phyloP scores from a whole-genome alignment of 2,797 vertebrate genomes.

The Benthosema pterotum region DNA sequence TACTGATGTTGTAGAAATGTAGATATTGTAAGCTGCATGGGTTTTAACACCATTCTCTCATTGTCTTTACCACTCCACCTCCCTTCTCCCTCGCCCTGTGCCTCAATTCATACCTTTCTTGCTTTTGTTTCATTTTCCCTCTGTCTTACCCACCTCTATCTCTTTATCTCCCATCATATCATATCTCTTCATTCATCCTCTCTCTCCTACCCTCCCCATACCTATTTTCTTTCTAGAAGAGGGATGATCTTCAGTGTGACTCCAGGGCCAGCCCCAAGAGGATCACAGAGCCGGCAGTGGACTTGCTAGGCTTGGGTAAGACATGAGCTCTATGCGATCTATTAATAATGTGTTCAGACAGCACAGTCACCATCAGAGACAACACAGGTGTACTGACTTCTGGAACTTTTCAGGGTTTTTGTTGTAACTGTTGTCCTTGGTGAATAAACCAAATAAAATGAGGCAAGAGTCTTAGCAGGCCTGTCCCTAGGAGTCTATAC shows the following conservation, averaged over 20 bases:
- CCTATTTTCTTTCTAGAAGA: slow-evolving; percentile 75
- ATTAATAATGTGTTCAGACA: too few species aligned
- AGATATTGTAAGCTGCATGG: slow-evolving; percentile 33
- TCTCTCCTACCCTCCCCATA: background rate
- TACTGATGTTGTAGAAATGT: slow-evolving; percentile 54
- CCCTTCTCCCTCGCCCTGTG: slow-evolving; percentile 21
- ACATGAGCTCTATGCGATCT: too few species aligned
- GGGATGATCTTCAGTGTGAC: slow-evolving; percentile 85
- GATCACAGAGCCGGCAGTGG: slow-evolving; percentile 84
- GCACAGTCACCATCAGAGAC: too few species aligned
- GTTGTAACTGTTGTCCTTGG: too few species aligned
- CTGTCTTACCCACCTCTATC: background rate
- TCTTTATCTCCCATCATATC: slow-evolving; percentile 4
- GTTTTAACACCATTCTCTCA: slow-evolving; percentile 1
- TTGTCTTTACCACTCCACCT: slow-evolving; percentile 17
- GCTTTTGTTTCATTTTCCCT: slow-evolving; percentile 25
- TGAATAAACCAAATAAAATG: too few species aligned
- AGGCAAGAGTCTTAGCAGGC: too few species aligned
- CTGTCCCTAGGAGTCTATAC: too few species aligned
- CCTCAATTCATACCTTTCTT: slow-evolving; percentile 14
- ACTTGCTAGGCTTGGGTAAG: slow-evolving; percentile 96
- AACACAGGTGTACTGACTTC: too few species aligned
- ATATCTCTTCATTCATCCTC: background rate
- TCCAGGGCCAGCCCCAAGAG: slow-evolving; percentile 87
- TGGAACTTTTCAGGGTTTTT: too few species aligned